phyloP scores from a whole-genome alignment of 2,113 vertebrate species.

The Phyllostomus discolor region DNA sequence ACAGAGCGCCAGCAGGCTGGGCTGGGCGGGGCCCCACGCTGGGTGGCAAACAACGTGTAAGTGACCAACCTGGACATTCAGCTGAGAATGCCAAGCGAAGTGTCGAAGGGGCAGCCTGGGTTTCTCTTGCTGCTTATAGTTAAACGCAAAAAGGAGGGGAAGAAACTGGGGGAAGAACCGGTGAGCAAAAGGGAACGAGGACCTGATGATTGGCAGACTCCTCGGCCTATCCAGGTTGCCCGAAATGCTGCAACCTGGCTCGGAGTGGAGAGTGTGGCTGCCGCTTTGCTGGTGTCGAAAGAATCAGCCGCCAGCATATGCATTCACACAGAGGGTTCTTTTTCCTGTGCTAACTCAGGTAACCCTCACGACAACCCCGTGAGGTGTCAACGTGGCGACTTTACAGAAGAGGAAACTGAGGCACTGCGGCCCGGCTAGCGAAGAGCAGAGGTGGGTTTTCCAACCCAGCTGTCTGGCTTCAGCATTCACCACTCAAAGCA shows the following conservation, averaged over 20 bases:
- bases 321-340: background rate
- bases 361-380: background rate
- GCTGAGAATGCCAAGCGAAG: background rate
- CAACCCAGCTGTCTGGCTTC: background rate
- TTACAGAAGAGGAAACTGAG: background rate
- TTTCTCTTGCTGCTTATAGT: background rate
- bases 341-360: background rate
- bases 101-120: background rate
- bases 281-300: background rate
- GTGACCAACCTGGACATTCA: background rate
- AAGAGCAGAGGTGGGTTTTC: background rate
- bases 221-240: background rate
- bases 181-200: background rate
- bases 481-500: background rate
- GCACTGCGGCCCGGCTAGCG: background rate
- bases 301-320: background rate
- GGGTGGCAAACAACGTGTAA: background rate
- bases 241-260: background rate
- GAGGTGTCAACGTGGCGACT: background rate
- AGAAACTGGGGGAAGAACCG: background rate
- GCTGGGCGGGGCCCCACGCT: background rate
- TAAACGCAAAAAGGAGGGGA: background rate
- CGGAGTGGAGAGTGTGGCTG: background rate
- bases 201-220: background rate
- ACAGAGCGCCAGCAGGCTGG: background rate